These are phyloP conservation scores for Heliconius sara DNA, from an alignment of 2,888 invertebrate species.

Conservation along the genomic window DNA sequence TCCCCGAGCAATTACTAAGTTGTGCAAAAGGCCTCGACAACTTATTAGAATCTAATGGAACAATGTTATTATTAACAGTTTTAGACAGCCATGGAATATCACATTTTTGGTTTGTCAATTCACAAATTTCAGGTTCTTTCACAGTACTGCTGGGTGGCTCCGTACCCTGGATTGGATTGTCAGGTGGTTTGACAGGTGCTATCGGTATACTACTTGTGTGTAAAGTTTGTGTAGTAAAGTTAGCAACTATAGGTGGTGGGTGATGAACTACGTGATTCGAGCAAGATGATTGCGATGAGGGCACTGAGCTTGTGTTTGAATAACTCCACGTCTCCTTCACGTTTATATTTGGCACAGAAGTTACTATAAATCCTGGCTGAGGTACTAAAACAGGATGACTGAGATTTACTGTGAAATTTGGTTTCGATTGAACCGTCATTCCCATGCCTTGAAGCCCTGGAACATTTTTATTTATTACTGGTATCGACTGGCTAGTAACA, in stretches of 20 bases:
- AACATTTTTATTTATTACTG: constrained; percentile 76
- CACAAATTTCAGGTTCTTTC: constrained; percentile 68
- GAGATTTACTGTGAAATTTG: constrained; percentile 80
- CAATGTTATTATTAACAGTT: constrained; percentile 78
- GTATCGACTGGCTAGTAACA: constrained; percentile 70
- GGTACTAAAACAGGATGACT: constrained; percentile 79
- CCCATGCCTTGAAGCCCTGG: constrained; percentile 76
- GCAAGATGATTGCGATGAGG: constrained; percentile 66
- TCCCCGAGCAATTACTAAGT: constrained; percentile 70
- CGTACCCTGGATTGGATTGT: constrained; percentile 78
- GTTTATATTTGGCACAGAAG: constrained; percentile 82
- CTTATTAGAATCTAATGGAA: constrained; percentile 71
- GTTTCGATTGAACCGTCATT: constrained; percentile 80
- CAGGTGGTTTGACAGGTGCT: constrained; percentile 77
- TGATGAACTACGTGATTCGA: constrained; percentile 72
- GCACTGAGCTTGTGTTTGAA: constrained; percentile 63
- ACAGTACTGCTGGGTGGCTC: constrained; percentile 80
- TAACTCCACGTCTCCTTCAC: constrained; percentile 80
- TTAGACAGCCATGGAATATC: constrained; percentile 81
- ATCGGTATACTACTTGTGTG: constrained; percentile 79
- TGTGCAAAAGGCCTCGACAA: constrained; percentile 76
- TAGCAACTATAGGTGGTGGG: constrained; percentile 69
- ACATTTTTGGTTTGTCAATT: constrained; percentile 67
- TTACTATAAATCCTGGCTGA: constrained; percentile 79
- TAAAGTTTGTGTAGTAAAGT: constrained; percentile 67